These are phyloP conservation scores for Mesorhabditis belari DNA, from an alignment of 2,888 invertebrate species.

Conservation along the genomic window DNA sequence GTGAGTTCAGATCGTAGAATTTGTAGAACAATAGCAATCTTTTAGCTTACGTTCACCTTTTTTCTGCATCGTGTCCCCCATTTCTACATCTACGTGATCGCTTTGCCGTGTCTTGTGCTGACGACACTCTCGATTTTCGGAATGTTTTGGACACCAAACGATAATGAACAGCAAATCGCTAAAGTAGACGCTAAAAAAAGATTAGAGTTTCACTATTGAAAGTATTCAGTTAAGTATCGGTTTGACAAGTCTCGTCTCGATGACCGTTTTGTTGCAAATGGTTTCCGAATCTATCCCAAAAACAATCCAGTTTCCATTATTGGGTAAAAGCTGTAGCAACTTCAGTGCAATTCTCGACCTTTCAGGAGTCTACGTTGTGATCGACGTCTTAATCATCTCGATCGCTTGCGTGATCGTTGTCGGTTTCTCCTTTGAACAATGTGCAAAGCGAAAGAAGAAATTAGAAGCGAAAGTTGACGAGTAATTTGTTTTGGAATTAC, in stretches of 20 bases:
- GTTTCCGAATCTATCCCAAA: background rate
- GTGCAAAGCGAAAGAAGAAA: too few relatives aligned
- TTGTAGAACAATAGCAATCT: background rate
- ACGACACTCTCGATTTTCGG: background rate
- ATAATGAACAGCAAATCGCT: background rate
- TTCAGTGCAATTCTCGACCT: background rate
- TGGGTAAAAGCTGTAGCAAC: background rate
- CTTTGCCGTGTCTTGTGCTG: background rate
- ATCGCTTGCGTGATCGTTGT: background rate
- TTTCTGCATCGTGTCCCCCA: background rate
- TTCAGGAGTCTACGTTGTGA: background rate
- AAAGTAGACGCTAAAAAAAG: background rate
- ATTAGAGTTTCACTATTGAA: background rate
- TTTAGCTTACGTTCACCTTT: background rate
- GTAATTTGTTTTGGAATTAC: too few relatives aligned
- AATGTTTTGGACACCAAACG: background rate
- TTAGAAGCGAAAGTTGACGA: too few relatives aligned
- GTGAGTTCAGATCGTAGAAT: background rate
- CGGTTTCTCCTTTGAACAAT: too few relatives aligned
- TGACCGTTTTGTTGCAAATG: background rate
- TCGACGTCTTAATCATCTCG: background rate
- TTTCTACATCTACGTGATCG: background rate
- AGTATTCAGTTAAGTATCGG: background rate
- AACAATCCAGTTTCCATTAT: background rate
- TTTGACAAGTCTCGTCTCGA: background rate